Evolutionary conservation across 2,113 vertebrate species (phyloP).

Genomic region (Semicossyphus pulcher): DNA sequence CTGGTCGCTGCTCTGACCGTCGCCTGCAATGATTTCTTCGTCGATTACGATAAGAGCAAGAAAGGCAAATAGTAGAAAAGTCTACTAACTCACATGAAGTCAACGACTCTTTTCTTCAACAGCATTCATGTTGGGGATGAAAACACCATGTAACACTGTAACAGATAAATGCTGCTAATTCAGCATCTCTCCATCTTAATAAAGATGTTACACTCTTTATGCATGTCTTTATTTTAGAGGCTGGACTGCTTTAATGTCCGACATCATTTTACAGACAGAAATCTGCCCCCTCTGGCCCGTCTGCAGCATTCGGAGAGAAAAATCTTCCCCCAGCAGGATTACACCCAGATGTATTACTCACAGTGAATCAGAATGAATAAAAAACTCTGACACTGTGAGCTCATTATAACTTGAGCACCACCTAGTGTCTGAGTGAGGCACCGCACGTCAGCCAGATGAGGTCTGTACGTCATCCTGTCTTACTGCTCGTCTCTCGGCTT

Average conservation of each 20-base stretch:
- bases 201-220: constrained; percentile 6
- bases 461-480: background rate
- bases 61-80: background rate
- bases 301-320: too few species aligned
- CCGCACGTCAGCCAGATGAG: background rate
- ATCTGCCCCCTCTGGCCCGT: too few species aligned
- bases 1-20: constrained; percentile 92
- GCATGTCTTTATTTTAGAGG: background rate
- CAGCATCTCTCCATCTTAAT: constrained; percentile 8
- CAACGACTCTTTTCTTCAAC: too few species aligned
- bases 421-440: background rate
- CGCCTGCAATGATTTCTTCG: constrained; percentile 92
- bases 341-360: too few species aligned
- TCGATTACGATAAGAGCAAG: constrained; percentile 5
- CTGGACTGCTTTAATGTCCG: background rate
- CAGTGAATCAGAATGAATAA: too few species aligned
- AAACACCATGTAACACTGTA: background rate
- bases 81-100: too few species aligned
- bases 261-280: background rate
- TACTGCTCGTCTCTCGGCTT: background rate
- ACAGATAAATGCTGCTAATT: background rate
- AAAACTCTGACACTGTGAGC: background rate
- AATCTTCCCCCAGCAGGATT: too few species aligned
- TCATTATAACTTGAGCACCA: background rate
- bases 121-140: too few species aligned